phyloP scores from a whole-genome alignment of 1,140 invertebrate genomes.

The Bombus soroeensis region DNA sequence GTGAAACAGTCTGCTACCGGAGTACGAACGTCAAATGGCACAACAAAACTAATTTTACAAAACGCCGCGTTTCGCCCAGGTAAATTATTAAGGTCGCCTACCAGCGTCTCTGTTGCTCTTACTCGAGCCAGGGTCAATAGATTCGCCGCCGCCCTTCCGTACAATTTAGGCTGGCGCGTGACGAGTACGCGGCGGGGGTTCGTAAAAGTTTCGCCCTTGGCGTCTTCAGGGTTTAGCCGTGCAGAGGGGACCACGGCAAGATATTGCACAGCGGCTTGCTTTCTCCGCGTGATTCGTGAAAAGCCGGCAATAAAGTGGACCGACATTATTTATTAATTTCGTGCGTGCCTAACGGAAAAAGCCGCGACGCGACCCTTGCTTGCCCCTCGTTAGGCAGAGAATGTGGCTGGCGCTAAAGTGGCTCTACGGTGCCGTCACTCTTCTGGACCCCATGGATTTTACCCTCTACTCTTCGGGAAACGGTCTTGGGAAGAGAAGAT shows the following conservation, averaged over 20 bases:
- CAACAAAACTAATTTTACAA: slow-evolving; percentile 74
- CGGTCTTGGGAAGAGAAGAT: too few species aligned
- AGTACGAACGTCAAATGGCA: slow-evolving; percentile 55
- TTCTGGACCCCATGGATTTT: background rate
- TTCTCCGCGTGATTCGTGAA: slow-evolving; percentile 44
- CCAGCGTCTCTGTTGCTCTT: slow-evolving; percentile 30
- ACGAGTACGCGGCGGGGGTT: slow-evolving; percentile 22
- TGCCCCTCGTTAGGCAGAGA: background rate
- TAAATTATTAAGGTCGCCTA: slow-evolving; percentile 68
- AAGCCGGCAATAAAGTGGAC: slow-evolving; percentile 66
- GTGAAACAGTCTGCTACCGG: background rate
- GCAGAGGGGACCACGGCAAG: slow-evolving; percentile 45
- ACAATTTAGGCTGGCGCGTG: background rate
- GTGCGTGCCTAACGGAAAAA: slow-evolving; percentile 37
- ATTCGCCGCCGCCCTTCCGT: background rate
- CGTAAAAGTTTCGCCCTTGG: slow-evolving; percentile 59
- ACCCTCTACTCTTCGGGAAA: background rate
- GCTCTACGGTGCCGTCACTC: background rate
- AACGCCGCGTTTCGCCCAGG: slow-evolving; percentile 67
- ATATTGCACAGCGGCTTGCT: slow-evolving; percentile 38
- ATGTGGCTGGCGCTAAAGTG: background rate
- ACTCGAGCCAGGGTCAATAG: slow-evolving; percentile 1
- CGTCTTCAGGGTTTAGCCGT: slow-evolving; percentile 56
- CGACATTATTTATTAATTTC: slow-evolving; percentile 68
- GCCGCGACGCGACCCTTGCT: background rate